Conservation (phyloP, 2,797 vertebrate genomes). For the Alcedo quadribrachys region DNA sequence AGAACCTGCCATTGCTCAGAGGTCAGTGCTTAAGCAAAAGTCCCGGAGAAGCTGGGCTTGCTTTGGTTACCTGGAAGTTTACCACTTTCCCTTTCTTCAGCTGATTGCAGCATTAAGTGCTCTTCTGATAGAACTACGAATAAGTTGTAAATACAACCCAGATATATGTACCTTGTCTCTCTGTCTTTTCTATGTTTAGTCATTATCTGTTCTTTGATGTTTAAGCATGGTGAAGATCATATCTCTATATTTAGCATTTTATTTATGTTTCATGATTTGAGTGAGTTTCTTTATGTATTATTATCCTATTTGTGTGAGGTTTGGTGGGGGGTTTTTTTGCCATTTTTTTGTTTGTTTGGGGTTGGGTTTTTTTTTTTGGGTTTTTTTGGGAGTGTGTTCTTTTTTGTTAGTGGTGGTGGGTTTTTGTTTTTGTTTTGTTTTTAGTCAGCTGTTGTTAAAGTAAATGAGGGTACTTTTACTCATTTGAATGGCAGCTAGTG, state of each 20-base stretch:
- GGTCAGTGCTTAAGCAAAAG: background rate
- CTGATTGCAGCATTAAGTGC: background rate
- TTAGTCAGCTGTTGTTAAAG: constrained; percentile 54
- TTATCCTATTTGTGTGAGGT: background rate
- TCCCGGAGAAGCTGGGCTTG: background rate
- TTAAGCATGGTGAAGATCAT: background rate
- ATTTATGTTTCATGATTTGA: background rate
- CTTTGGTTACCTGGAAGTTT: background rate
- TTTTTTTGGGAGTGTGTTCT: no score
- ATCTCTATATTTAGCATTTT: background rate
- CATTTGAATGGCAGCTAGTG: constrained; percentile 65
- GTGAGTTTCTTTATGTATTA: constrained; percentile 11
- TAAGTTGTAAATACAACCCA: background rate
- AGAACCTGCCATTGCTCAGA: background rate
- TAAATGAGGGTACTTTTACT: constrained; percentile 30
- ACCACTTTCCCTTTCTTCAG: background rate
- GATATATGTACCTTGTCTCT: fast-evolving
- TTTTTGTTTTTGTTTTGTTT: background rate
- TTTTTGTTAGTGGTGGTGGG: no score
- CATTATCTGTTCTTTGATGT: background rate
- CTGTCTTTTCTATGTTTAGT: background rate
- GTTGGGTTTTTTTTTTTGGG: no score
- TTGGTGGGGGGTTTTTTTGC: no score
- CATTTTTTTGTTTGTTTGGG: no score
- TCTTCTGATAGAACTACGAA: background rate